A percentile compares a stretch with the other conserved stretches of the same genome.
phyloP scores from a whole-genome alignment of 2,888 invertebrate genomes.

The Smittia aterrima region DNA sequence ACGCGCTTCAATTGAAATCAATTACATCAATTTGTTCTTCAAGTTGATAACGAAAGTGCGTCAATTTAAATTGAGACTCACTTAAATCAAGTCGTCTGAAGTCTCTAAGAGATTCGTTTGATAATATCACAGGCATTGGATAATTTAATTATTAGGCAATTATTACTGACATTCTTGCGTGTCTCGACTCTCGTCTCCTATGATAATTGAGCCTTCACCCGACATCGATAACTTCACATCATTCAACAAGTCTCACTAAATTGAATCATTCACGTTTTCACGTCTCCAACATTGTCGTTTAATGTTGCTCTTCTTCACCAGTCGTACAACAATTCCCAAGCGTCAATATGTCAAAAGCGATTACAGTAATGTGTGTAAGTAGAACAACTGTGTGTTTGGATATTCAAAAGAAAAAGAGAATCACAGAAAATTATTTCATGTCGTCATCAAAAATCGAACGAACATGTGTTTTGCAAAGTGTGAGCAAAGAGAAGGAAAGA shows the following conservation, averaged over 20 bases:
- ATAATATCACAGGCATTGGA: neutral
- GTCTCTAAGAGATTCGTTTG: neutral
- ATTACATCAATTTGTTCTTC: neutral
- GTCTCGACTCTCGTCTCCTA: neutral
- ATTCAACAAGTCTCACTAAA: too few relatives aligned
- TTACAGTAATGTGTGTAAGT: constrained; percentile 2
- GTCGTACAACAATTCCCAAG: constrained; percentile 21
- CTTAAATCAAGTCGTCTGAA: neutral
- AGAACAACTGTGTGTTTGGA: neutral
- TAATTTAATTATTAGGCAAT: constrained; percentile 6
- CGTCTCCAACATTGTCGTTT: neutral
- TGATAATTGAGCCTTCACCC: neutral
- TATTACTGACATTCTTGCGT: neutral
- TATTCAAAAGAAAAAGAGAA: neutral
- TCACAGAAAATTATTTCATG: neutral
- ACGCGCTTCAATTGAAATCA: constrained; percentile 16
- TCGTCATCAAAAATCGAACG: constrained; percentile 9
- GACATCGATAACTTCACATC: neutral
- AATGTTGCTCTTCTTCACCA: neutral
- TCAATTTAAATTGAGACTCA: too few relatives aligned
- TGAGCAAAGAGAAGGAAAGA: neutral
- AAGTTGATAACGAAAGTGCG: neutral
- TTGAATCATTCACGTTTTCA: too few relatives aligned
- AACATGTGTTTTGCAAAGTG: neutral
- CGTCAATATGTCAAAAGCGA: constrained; percentile 26